A percentile compares a stretch with the other conserved stretches of the same genome.
phyloP scores from a whole-genome alignment of 2,888 invertebrate genomes.

The Ecdyonurus torrentis region DNA sequence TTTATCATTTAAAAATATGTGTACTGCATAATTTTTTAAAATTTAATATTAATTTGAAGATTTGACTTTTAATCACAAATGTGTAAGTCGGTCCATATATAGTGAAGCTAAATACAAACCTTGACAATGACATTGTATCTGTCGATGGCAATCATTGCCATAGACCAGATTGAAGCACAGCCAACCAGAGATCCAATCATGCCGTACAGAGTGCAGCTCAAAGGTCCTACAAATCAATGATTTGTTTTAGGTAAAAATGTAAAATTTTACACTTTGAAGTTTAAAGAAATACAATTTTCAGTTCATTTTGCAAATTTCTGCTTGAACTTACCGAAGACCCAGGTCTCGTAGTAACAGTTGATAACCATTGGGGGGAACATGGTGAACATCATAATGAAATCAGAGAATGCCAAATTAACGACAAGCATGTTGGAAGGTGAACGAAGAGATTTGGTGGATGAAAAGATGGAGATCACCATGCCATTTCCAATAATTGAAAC shows the following conservation, averaged over 20 bases:
- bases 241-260: conserved; percentile 7
- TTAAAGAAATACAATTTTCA: no score
- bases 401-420: conserved; percentile 80
- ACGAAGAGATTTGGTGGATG: conserved; percentile 52
- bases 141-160: conserved; percentile 84
- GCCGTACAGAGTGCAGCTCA: conserved; percentile 77
- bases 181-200: conserved; percentile 79
- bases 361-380: conserved; percentile 72
- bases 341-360: conserved; percentile 62
- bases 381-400: conserved; percentile 73
- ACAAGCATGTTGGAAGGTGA: conserved; percentile 85
- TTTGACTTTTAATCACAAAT: no score
- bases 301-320: no score
- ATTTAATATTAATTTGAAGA: not conserved
- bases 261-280: not conserved
- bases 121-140: conserved; percentile 90
- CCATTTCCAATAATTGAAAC: conserved; percentile 53
- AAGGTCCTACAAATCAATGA: conserved; percentile 47
- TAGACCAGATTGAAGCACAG: conserved; percentile 81
- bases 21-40: not conserved
- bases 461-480: conserved; percentile 54
- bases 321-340: conserved; percentile 30
- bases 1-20: no score
- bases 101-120: conserved; percentile 20
- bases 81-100: not conserved